Conservation (phyloP, 2,113 vertebrate species). For the Camarhynchus parvulus region DNA sequence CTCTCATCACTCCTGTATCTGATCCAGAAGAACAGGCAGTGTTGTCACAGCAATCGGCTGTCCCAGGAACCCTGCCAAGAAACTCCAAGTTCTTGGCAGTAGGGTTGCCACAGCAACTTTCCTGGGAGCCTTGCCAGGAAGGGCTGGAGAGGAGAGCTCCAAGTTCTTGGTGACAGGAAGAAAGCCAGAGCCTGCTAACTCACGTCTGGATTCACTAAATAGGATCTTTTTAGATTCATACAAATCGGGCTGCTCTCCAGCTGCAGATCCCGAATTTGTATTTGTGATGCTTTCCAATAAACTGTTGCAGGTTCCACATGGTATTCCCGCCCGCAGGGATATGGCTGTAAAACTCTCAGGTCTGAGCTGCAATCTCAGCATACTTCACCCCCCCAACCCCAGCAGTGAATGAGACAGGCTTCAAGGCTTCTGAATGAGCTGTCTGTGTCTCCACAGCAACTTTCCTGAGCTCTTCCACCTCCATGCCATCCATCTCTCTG, state of each 20-base stretch:
- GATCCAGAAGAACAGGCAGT: no score
- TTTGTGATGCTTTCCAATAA: not conserved
- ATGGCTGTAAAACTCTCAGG: not conserved
- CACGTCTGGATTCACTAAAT: not conserved
- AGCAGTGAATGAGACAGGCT: not conserved
- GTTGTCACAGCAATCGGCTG: no score
- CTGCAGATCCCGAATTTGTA: not conserved
- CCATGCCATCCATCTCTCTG: not conserved
- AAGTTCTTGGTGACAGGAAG: not conserved
- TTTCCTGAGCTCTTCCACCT: not conserved
- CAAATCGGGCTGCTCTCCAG: not conserved
- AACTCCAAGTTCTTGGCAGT: no score
- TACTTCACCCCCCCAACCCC: not conserved
- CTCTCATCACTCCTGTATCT: no score
- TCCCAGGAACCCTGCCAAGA: no score
- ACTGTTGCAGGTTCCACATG: not conserved
- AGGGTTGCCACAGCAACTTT: no score
- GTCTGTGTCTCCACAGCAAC: not conserved
- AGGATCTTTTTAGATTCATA: not conserved
- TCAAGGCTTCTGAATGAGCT: not conserved
- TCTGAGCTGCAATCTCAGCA: rapidly evolving
- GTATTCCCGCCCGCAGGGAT: not conserved
- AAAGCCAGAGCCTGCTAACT: not conserved
- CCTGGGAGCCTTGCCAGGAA: no score
- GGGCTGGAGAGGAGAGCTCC: no score